These are phyloP conservation scores for Drosophila kanapiae DNA, from an alignment of 1,140 invertebrate genomes.

Conservation along the genomic window DNA sequence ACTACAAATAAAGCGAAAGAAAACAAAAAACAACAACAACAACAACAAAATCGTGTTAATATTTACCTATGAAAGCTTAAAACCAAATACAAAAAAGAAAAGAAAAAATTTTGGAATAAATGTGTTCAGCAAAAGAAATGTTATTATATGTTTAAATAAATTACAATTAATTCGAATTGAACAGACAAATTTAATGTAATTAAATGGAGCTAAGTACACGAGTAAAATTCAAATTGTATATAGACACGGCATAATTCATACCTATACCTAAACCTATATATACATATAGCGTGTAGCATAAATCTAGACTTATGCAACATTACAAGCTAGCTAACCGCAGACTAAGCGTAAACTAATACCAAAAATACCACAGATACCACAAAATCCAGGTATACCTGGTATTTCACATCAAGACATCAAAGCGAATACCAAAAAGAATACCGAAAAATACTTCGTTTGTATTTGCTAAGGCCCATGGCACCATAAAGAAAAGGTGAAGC, in stretches of 20 bases:
- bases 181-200: conserved; percentile 69
- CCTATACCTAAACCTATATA: conserved; percentile 29
- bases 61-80: conserved; percentile 49
- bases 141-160: conserved; percentile 84
- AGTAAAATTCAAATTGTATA: conserved; percentile 71
- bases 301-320: conserved; percentile 40
- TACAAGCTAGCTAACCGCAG: conserved; percentile 38
- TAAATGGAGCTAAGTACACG: conserved; percentile 65
- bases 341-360: conserved; percentile 31
- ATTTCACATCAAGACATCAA: background rate
- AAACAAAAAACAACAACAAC: conserved; percentile 4
- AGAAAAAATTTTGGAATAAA: conserved; percentile 82
- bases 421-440: conserved; percentile 6
- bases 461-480: conserved; percentile 39
- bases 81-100: conserved; percentile 39
- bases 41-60: conserved; percentile 47
- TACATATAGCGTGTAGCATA: conserved; percentile 25
- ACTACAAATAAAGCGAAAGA: conserved; percentile 32
- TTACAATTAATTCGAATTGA: conserved; percentile 56
- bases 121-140: conserved; percentile 83
- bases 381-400: background rate
- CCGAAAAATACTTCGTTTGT: conserved; percentile 37
- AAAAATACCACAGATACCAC: conserved; percentile 8
- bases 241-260: conserved; percentile 49
- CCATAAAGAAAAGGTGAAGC: conserved; percentile 33